These are phyloP conservation scores for Trichopria drosophilae DNA, from an alignment of 2,888 invertebrate genomes.

Conservation along the genomic window DNA sequence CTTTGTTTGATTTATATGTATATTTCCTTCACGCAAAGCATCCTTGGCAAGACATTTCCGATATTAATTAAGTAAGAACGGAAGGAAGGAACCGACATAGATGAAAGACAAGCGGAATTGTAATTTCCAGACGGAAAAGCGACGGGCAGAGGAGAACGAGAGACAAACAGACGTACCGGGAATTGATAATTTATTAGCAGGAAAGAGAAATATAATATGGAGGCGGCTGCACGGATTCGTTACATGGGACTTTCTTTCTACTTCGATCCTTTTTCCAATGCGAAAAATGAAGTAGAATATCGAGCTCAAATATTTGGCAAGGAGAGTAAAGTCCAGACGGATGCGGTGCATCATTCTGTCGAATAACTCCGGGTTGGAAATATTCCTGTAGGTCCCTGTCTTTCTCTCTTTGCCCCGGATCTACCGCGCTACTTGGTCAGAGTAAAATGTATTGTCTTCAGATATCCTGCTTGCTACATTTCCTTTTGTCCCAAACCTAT, in stretches of 20 bases:
- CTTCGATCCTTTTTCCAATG: not conserved
- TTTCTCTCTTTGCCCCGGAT: slow-evolving; percentile 7
- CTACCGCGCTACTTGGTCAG: slow-evolving; percentile 16
- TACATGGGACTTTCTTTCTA: slow-evolving; percentile 11
- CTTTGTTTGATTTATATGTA: too few species aligned
- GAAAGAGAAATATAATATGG: not conserved
- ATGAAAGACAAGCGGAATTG: not conserved
- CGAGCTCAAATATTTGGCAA: slow-evolving; percentile 21
- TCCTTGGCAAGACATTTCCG: too few species aligned
- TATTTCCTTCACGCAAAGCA: too few species aligned
- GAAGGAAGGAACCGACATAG: not conserved
- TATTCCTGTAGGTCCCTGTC: not conserved
- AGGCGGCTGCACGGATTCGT: not conserved
- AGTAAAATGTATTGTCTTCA: slow-evolving; percentile 20
- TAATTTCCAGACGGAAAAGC: too few species aligned
- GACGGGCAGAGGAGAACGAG: not conserved
- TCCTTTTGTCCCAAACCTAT: too few species aligned
- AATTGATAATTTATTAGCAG: slow-evolving; percentile 22
- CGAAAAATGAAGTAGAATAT: slow-evolving; percentile 15
- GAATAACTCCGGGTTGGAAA: not conserved
- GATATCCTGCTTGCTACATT: slow-evolving; percentile 14
- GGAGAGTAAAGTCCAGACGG: slow-evolving; percentile 1
- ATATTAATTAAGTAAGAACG: too few species aligned
- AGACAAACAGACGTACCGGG: not conserved
- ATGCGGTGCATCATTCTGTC: not conserved